Evolutionary conservation across 2,113 vertebrate genomes (phyloP).

Genomic region (Gnathonemus echidnorhynchus): DNA sequence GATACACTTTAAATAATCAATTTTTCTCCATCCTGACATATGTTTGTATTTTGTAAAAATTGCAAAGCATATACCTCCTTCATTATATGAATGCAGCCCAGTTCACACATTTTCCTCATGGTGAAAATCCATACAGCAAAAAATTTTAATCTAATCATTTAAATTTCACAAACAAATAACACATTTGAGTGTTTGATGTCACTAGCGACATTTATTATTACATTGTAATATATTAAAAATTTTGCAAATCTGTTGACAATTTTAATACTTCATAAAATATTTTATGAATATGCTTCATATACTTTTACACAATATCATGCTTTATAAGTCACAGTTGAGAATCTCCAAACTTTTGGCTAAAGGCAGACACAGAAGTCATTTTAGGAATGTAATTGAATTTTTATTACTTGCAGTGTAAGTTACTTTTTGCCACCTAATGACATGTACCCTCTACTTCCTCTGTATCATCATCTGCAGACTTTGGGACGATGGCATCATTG

Average conservation of each 20-base stretch:
- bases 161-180: not conserved
- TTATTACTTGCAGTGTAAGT: not conserved
- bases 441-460: not conserved
- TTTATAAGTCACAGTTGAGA: not conserved
- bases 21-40: not conserved
- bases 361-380: not conserved
- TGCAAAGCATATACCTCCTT: not conserved
- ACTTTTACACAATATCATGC: not conserved
- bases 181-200: not conserved
- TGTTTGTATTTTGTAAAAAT: not conserved
- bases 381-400: not conserved
- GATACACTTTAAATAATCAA: not conserved
- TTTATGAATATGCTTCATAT: not conserved
- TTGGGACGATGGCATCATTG: constrained; percentile 97
- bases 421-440: not conserved
- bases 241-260: not conserved
- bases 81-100: not conserved
- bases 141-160: not conserved
- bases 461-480: constrained; percentile 56
- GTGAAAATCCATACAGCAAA: not conserved
- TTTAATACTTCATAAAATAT: not conserved
- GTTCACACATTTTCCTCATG: not conserved
- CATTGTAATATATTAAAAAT: not conserved
- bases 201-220: not conserved
- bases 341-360: not conserved